Conservation (phyloP, 2,888 invertebrate genomes). For the Pollenia angustigena region DNA sequence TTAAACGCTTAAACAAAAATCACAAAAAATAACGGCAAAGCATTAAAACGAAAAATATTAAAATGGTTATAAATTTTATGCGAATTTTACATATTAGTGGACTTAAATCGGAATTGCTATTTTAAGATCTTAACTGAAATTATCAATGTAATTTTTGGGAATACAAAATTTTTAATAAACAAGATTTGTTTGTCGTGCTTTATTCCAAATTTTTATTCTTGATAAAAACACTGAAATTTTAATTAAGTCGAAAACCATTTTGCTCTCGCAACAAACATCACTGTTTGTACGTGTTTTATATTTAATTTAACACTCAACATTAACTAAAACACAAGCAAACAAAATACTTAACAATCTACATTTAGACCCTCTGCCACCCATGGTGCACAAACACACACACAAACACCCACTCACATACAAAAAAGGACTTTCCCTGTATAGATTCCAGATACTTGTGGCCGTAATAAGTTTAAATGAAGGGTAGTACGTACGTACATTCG, state of each 20-base stretch:
- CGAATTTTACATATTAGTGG: too few relatives aligned
- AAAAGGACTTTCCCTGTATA: neutral
- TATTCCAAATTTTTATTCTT: too few relatives aligned
- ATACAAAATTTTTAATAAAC: too few relatives aligned
- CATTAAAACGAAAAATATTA: too few relatives aligned
- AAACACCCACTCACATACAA: neutral
- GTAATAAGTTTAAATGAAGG: constrained; percentile 63
- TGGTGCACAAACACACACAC: constrained; percentile 1
- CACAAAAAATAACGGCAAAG: too few relatives aligned
- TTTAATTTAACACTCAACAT: constrained; percentile 54
- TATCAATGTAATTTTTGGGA: too few relatives aligned
- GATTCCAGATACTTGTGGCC: constrained; percentile 27
- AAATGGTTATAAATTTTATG: too few relatives aligned
- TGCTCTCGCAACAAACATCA: neutral
- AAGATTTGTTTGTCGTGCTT: too few relatives aligned
- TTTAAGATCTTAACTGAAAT: too few relatives aligned
- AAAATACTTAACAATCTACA: neutral
- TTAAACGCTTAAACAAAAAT: too few relatives aligned
- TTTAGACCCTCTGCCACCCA: constrained; percentile 24
- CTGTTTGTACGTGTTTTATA: constrained; percentile 63
- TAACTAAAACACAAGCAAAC: constrained; percentile 4
- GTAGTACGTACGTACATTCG: constrained; percentile 19
- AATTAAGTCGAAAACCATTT: neutral
- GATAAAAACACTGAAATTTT: too few relatives aligned
- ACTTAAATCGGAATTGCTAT: too few relatives aligned